Base-by-base conservation (phyloP, 2,888 invertebrate genomes). In the Drosophila testacea region DNA sequence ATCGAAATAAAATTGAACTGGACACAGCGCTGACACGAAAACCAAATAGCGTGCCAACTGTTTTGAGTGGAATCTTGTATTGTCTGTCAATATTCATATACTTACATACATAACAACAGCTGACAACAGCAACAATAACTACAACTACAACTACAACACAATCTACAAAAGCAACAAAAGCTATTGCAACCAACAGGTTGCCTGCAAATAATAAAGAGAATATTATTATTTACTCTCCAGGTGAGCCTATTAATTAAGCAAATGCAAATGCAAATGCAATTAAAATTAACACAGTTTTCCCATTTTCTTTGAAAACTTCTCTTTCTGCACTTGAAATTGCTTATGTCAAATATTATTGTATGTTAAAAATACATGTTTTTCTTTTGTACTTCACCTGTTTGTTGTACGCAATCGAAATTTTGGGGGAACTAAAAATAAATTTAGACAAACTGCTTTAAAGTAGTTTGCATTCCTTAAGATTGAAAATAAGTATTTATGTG, bases 1-100 rank as follows among this genome's bases (percentile, higher is more conserved):
- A 83, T 80, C 70, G 75, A 85, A 88, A 83, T 83, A 69, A 86
- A 80, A 83, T 83, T 88, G 75, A 77, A 88, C 86, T 86, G 86
- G 88, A 85, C 86, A 69, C 71, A 65, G 66, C 77, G 69, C 77
- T 82, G 86, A 81, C 86, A 80, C 66, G 63, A 88, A 85, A 77
- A 79, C 55, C 72, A 68, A 71, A 77, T 73, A 63, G 86, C 72
- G 67, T 88, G 82, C 82, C 85, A 87, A 83, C 54, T 69, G 85
- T 68, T 62, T 65, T 65, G 61, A 65, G 57, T 69, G 47, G 55
- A 60, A 54, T 61, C 34, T 69, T 57, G 51, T 75, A 79, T 75
- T 77, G 79, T 77, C 70, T 70, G 79, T 70, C 71, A 77, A 79
- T 67, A 63, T 27, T 41, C 46, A 38, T 28, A 54, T 22, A 22